A percentile compares a stretch with the other conserved stretches of the same genome.
phyloP scores from a whole-genome alignment of 2,797 vertebrate genomes.

The Rhinoraja longicauda region DNA sequence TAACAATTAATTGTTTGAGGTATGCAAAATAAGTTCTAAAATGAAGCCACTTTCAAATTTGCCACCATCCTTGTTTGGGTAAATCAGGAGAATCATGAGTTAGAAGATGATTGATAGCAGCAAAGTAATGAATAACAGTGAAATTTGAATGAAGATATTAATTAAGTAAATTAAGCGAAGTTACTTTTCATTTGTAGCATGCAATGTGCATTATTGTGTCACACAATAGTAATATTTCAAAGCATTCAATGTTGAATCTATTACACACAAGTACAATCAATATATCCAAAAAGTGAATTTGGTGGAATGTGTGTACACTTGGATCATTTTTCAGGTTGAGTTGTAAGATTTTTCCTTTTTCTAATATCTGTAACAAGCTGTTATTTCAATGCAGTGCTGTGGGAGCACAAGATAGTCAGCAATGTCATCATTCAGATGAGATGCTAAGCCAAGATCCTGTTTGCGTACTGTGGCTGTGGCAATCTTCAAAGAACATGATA shows the following conservation, averaged over 20 bases:
- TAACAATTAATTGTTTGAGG: not conserved
- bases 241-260: not conserved
- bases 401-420: not conserved
- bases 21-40: not conserved
- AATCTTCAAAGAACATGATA: not conserved
- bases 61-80: not conserved
- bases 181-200: not conserved
- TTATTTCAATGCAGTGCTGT: not conserved
- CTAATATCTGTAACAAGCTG: not conserved
- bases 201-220: not conserved
- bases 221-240: not conserved
- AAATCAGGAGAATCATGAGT: not conserved
- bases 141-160: not conserved
- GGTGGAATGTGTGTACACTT: not conserved
- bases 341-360: not conserved
- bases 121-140: not conserved
- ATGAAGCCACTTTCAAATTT: not conserved
- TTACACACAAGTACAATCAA: not conserved
- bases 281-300: not conserved
- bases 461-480: no score
- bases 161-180: not conserved
- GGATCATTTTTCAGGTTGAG: not conserved
- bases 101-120: not conserved
- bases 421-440: not conserved
- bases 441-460: not conserved